Evolutionary conservation across 1,140 invertebrate species (phyloP), one percentile per base, ranked within the genome.

Genomic region (Bactericera cockerelli): DNA sequence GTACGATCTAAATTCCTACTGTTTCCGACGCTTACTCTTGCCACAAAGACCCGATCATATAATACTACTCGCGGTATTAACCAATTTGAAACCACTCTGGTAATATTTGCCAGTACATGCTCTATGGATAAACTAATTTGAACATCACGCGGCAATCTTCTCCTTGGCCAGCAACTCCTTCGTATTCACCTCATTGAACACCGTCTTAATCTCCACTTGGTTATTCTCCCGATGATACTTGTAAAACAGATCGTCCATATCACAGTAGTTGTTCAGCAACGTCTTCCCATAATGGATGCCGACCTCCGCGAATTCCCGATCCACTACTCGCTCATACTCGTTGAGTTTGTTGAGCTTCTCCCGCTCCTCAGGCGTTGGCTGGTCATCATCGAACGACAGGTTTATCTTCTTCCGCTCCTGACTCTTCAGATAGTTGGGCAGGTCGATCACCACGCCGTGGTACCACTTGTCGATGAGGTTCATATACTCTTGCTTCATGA

Each of bases 401-500:
- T 49, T 49, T 6, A 49, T 49, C 19, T 49, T 49, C 42, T 49
- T 49, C 22, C 42, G 6, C 22, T 49, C 42, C 22, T 49, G 42
- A 8, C n/a, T 19, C 22, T 49, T 49, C 42, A 49, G 22, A 49
- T 49, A 49, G 42, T 49, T 49, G 4, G 42, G 42, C 4, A 49
- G 42, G 22, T 49, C 42, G n/a, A 49, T 49, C 8, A 49, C 42
- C n/a, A 49, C 42, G 4, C 42, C 42, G 19, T 49, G 42, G 22
- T 49, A 49, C 42, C 42, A 49, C 22, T 49, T 49, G 42, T 49
- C 42, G 22, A 49, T 49, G 4, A 49, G 22, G 22, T 49, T 49
- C 42, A 49, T 49, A n/a, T 49, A 49, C 22, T 49, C 42, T 49
- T 49, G 42, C 22, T 49, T 49, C 42, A 49, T 49, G 8, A 49